Evolutionary conservation across 2,113 vertebrate genomes (phyloP).

Genomic region (Pseudolaguvia tuberculata): DNA sequence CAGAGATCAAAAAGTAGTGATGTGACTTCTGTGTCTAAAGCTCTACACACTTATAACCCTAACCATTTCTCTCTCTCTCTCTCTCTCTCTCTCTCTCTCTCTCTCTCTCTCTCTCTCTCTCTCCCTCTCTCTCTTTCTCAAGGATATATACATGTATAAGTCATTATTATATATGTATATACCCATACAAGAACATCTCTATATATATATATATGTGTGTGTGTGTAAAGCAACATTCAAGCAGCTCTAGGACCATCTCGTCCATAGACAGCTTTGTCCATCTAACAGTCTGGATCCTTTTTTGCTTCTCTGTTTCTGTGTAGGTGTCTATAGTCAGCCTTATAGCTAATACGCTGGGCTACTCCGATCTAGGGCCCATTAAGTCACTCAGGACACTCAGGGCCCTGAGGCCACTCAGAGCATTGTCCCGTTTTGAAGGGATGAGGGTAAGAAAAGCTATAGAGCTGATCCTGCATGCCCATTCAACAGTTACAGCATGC

Average conservation of each 20-base stretch:
- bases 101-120: conserved; percentile 45
- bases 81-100: conserved; percentile 56
- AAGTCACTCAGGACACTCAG: conserved; percentile 99
- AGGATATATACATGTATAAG: conserved; percentile 75
- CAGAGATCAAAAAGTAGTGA: conserved; percentile 59
- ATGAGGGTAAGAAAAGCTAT: conserved; percentile 99
- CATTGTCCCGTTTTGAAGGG: conserved; percentile 99
- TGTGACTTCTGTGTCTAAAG: conserved; percentile 61
- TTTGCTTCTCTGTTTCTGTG: conserved; percentile 94
- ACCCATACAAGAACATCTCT: conserved; percentile 61
- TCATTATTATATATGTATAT: conserved; percentile 75
- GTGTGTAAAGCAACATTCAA: conserved; percentile 74
- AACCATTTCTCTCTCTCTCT: conserved; percentile 43
- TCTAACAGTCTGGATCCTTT: conserved; percentile 99
- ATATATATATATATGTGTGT: conserved; percentile 55
- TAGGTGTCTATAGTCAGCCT: conserved; percentile 99
- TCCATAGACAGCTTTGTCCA: conserved; percentile 71
- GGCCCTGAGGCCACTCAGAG: conserved; percentile 99
- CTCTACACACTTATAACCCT: conserved; percentile 65
- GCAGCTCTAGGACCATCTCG: conserved; percentile 82
- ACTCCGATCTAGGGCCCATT: conserved; percentile 99
- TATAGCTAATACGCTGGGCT: conserved; percentile 99
- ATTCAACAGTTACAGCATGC: conserved; percentile 95
- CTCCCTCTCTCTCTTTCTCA: conserved; percentile 56
- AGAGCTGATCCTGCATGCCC: conserved; percentile 99